These are phyloP conservation scores for Biston betularia DNA, from an alignment of 2,888 invertebrate genomes.

Conservation along the genomic window DNA sequence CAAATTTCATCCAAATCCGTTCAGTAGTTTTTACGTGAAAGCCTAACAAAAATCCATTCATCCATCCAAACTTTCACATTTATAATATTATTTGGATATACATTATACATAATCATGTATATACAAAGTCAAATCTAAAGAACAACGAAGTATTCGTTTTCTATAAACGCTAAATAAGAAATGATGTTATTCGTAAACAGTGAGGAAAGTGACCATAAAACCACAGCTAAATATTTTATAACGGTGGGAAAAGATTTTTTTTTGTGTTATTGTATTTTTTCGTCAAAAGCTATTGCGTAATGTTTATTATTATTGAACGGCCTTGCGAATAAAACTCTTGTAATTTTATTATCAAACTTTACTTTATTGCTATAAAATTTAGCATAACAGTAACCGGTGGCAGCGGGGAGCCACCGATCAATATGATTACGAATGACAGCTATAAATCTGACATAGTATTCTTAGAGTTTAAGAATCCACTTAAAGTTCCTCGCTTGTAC, in stretches of 20 bases:
- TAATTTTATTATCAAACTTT: constrained; percentile 20
- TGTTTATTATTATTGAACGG: constrained; percentile 30
- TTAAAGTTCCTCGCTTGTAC: no score
- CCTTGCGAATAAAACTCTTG: constrained; percentile 26
- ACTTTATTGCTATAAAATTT: constrained; percentile 3
- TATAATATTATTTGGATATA: no score
- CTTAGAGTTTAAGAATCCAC: no score
- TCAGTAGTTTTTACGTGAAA: no score
- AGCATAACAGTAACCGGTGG: constrained; percentile 8
- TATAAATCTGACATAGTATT: not conserved
- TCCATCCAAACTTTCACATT: no score
- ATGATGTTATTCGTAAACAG: constrained; percentile 32
- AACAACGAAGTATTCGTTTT: constrained; percentile 18
- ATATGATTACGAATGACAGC: not conserved
- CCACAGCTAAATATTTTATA: constrained; percentile 38
- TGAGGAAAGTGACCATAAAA: constrained; percentile 40
- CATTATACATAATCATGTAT: no score
- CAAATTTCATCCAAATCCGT: no score
- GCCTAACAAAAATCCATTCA: no score
- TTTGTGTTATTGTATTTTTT: constrained; percentile 41
- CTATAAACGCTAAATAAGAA: constrained; percentile 21
- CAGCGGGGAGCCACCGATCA: constrained; percentile 8
- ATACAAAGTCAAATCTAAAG: not conserved
- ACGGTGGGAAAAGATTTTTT: constrained; percentile 40
- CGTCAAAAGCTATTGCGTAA: constrained; percentile 24